Evolutionary conservation across 2,113 vertebrate species (phyloP), one percentile per base, ranked within the genome.

Genomic region (Mastomys natalensis): DNA sequence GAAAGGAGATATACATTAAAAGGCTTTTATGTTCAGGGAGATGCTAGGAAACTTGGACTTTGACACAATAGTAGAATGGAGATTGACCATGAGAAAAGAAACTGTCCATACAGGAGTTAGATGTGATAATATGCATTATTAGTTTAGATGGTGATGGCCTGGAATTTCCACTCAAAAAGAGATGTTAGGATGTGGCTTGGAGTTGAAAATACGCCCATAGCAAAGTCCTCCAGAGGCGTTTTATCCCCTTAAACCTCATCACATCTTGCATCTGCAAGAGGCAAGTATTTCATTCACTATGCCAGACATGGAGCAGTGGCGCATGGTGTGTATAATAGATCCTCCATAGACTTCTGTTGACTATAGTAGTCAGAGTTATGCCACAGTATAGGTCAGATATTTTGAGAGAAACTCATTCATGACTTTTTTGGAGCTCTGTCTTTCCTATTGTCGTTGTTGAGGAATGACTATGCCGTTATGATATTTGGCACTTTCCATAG

Each of bases 1-100:
- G 17, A 73, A 89, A 93, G 7, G 43, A 93, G 29, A 87, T 72
- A 84, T 5, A 93, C 40, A 72, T 40, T 66, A 89, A 62, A 95
- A 68, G 62, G 55, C 10, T 58, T 58, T 88, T 15, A 85, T 92
- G 51, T 4, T 16, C 77, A 16, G 16, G 3, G 81, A 74, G 74
- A 68, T 45, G 51, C 9, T 89, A 37, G 10, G 58, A 90, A 91
- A 51, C 2, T 6, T 40, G 85, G 34, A 48, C 31, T 8, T 48
- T 88, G n/a, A 68, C 24, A 93, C 9, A 91, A 26, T 72, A 90
- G 53, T 92, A n/a, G n/a, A n/a, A 16, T 81, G 34, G 21, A 89
- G 43, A 76, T 21, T 74, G 31, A 90, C 9, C 16, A 43, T 48
- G 86, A 58, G 5, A 48, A 40, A 37, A 80, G 81, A 77, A 34